Conservation (phyloP, 2,113 vertebrate species). For the Hippocampus guttulatus region DNA sequence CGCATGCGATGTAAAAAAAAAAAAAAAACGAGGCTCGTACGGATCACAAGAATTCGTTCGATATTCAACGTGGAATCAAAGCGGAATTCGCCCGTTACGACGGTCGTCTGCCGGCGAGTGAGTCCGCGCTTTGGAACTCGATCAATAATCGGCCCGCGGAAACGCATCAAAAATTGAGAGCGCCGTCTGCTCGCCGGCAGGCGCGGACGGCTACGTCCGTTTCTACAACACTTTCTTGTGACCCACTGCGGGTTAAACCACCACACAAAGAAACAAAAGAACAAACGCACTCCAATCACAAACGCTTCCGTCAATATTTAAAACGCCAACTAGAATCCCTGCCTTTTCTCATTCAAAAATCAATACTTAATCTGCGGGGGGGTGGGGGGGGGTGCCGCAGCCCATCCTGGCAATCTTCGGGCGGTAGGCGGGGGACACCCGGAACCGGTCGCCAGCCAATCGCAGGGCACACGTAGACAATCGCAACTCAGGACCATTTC, state of each 20-base stretch:
- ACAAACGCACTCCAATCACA: not conserved
- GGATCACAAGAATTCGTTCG: constrained; percentile 32
- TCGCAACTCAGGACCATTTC: too few relatives aligned
- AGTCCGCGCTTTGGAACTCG: constrained; percentile 40
- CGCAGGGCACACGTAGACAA: too few relatives aligned
- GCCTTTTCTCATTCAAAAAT: too few relatives aligned
- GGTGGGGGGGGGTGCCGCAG: too few relatives aligned
- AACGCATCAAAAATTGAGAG: constrained; percentile 67
- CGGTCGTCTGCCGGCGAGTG: constrained; percentile 23
- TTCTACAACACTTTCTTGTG: not conserved
- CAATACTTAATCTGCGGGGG: too few relatives aligned
- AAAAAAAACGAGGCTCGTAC: constrained; percentile 16
- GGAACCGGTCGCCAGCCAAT: too few relatives aligned
- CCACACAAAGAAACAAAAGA: not conserved
- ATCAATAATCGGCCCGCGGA: constrained; percentile 68
- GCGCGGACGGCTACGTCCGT: not conserved
- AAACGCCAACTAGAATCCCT: too few relatives aligned
- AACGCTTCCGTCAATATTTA: not conserved
- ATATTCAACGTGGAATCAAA: constrained; percentile 49
- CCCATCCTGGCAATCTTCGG: too few relatives aligned
- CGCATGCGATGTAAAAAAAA: not conserved
- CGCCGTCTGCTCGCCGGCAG: constrained; percentile 23
- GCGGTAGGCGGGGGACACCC: too few relatives aligned
- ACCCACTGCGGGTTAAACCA: not conserved
- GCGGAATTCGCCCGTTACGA: constrained; percentile 37